Evolutionary conservation across 1,140 invertebrate species (phyloP).

Genomic region (Phocides pigmalion): DNA sequence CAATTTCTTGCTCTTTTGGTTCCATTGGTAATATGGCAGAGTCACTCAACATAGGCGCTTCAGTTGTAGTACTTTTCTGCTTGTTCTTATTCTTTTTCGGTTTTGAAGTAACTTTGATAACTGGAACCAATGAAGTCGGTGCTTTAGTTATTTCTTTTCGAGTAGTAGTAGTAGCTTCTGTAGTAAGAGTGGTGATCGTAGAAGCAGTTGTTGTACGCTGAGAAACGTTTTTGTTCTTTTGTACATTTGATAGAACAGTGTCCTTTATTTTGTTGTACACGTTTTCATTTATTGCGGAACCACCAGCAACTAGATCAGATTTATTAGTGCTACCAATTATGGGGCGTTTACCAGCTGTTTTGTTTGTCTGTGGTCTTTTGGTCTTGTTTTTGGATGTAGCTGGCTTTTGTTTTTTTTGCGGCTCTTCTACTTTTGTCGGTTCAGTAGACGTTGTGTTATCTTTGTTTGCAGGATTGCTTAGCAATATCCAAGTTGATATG

Average conservation of each 20-base stretch:
- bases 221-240: conserved; percentile 76
- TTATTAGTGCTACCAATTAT: conserved; percentile 80
- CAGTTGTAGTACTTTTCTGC: conserved; percentile 52
- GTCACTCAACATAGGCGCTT: conserved; percentile 55
- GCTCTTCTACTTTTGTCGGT: conserved; percentile 65
- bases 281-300: conserved; percentile 82
- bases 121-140: conserved; percentile 36
- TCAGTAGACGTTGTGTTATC: conserved; percentile 65
- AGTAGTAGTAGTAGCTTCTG: conserved; percentile 59
- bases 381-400: conserved; percentile 63
- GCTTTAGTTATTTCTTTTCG: conserved; percentile 42
- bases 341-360: conserved; percentile 58
- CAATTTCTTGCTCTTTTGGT: conserved; percentile 84
- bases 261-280: conserved; percentile 81
- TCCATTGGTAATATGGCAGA: conserved; percentile 75
- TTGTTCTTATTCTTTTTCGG: conserved; percentile 74
- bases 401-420: conserved; percentile 67
- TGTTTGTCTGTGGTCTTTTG: conserved; percentile 62
- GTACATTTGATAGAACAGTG: conserved; percentile 78
- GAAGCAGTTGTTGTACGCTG: conserved; percentile 45
- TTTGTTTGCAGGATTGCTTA: conserved; percentile 81
- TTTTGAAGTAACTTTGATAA: conserved; percentile 58
- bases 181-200: conserved; percentile 51
- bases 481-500: conserved; percentile 90
- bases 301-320: conserved; percentile 77